Percentiles rank a stretch among this genome's conserved stretches.
Evolutionary conservation across 2,888 invertebrate species (phyloP).

Genomic region (Pteria penguin): DNA sequence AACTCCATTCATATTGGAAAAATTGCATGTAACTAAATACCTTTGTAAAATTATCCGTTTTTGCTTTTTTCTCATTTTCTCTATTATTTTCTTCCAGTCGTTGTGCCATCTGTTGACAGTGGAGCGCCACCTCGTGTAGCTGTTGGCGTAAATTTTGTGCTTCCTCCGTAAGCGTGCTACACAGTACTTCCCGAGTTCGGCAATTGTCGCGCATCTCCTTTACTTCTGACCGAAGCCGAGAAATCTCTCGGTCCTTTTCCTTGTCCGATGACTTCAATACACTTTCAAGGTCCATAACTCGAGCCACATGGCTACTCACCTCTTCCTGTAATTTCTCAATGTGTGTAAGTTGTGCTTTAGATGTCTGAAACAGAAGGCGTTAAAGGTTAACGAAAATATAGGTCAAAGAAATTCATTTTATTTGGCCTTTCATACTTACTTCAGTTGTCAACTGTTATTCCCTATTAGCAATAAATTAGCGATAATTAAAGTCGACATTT

Average conservation of each 20-base stretch:
- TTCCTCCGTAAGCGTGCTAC: constrained; percentile 52
- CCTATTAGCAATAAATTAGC: no score
- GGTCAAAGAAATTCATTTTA: no score
- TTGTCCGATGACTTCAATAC: constrained; percentile 57
- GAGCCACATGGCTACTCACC: background rate
- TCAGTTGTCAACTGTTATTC: no score
- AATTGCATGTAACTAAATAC: background rate
- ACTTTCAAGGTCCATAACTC: constrained; percentile 38
- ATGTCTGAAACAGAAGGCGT: constrained; percentile 12
- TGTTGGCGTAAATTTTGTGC: constrained; percentile 57
- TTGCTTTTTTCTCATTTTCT: background rate
- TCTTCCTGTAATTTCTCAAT: constrained; percentile 1
- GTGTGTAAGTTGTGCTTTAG: constrained; percentile 12
- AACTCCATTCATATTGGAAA: no score
- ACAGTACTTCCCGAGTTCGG: constrained; percentile 49
- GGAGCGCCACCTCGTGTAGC: constrained; percentile 58
- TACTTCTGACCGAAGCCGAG: constrained; percentile 50
- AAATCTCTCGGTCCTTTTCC: constrained; percentile 60
- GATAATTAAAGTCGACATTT: no score
- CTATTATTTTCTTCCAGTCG: constrained; percentile 48
- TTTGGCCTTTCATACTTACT: no score
- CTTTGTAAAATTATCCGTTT: background rate
- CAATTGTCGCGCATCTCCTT: constrained; percentile 47
- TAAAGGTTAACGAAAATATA: no score
- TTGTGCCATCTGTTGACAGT: constrained; percentile 62